phyloP scores from a whole-genome alignment of 2,113 vertebrate species.

The Bambusicola thoracicus region DNA sequence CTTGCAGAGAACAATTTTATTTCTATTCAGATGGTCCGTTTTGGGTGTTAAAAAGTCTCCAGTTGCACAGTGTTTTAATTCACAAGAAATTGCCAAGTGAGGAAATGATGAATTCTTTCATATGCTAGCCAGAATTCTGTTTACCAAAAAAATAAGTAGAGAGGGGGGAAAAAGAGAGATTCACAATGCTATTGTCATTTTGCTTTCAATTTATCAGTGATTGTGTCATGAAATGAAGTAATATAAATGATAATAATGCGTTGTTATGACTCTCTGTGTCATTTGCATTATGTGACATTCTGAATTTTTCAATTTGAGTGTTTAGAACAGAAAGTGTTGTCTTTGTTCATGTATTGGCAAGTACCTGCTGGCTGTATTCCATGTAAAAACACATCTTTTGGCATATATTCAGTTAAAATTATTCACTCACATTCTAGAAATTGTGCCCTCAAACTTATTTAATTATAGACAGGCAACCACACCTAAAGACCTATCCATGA shows the following conservation, averaged over 20 bases:
- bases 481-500: neutral
- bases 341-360: slow-evolving; percentile 47
- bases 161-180: neutral
- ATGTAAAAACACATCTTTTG: slow-evolving; percentile 26
- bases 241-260: slow-evolving; percentile 58
- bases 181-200: slow-evolving; percentile 22
- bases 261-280: slow-evolving; percentile 58
- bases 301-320: neutral
- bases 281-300: slow-evolving; percentile 55
- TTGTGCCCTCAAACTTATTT: neutral
- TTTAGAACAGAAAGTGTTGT: slow-evolving; percentile 48
- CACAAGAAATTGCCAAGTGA: slow-evolving; percentile 33
- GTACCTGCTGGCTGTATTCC: slow-evolving; percentile 16
- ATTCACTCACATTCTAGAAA: slow-evolving; percentile 28
- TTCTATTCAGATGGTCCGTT: neutral
- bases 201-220: slow-evolving; percentile 45
- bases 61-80: neutral
- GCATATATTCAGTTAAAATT: slow-evolving; percentile 18
- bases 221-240: slow-evolving; percentile 58
- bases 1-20: neutral
- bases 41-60: slow-evolving; percentile 22
- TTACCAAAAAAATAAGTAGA: neutral
- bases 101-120: slow-evolving; percentile 32
- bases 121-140: slow-evolving; percentile 5
- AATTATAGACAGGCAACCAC: neutral